phyloP scores from a whole-genome alignment of 2,797 vertebrate species.

The Amniataba percoides region DNA sequence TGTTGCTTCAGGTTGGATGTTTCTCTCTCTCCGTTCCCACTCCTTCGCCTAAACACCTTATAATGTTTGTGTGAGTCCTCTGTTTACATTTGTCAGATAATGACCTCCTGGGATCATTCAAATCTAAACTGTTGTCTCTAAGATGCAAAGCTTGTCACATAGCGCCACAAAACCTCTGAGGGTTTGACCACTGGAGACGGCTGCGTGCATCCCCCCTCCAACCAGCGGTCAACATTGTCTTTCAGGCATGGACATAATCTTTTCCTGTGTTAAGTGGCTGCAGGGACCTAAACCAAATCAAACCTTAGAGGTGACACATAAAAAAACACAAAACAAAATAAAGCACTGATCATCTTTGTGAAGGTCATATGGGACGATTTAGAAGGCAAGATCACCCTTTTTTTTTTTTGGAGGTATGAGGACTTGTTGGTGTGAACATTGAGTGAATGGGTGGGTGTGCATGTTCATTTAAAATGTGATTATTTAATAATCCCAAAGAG shows the following conservation, averaged over 20 bases:
- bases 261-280: background rate
- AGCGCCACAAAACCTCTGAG: background rate
- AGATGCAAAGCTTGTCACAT: background rate
- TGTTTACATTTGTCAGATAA: background rate
- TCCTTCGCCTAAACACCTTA: background rate
- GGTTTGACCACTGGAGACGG: background rate
- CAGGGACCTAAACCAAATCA: background rate
- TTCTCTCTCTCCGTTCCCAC: background rate
- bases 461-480: background rate
- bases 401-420: background rate
- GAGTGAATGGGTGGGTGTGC: background rate
- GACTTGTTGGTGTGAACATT: background rate
- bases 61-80: background rate
- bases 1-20: slow-evolving; percentile 1
- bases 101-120: background rate
- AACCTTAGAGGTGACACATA: background rate
- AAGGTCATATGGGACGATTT: background rate
- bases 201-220: background rate
- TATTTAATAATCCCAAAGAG: background rate
- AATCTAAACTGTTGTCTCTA: background rate
- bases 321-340: background rate
- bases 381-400: background rate
- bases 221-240: background rate
- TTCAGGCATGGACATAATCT: background rate
- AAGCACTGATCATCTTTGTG: too few relatives aligned